Conservation (phyloP, 1,140 invertebrate genomes). For the Drosophila truncata region DNA sequence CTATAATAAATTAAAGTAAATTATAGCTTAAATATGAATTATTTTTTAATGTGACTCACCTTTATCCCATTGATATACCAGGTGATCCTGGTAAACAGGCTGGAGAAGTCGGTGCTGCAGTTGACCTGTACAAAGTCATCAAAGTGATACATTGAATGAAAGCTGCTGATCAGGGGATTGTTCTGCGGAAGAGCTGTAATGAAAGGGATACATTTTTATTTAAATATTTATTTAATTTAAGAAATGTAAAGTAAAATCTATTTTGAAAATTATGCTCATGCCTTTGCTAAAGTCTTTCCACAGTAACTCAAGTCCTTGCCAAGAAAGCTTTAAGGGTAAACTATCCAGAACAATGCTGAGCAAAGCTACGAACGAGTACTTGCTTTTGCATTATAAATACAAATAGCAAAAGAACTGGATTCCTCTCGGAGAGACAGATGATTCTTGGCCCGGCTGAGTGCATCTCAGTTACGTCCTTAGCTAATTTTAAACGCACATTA, state of each 20-base stretch:
- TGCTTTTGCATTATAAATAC: slow-evolving; percentile 7
- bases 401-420: background rate
- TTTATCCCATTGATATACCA: slow-evolving; percentile 88
- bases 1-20: slow-evolving; percentile 6
- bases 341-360: slow-evolving; percentile 8
- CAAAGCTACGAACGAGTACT: background rate
- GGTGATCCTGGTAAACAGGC: slow-evolving; percentile 87
- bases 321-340: background rate
- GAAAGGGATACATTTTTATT: no score
- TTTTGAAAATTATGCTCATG: background rate
- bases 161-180: slow-evolving; percentile 86
- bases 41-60: slow-evolving; percentile 62
- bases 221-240: background rate
- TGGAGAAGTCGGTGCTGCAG: slow-evolving; percentile 87
- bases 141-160: slow-evolving; percentile 86
- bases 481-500: slow-evolving; percentile 77
- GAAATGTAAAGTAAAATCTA: background rate
- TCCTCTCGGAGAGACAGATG: slow-evolving; percentile 17
- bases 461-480: slow-evolving; percentile 54
- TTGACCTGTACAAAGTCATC: slow-evolving; percentile 87
- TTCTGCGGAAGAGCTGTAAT: slow-evolving; percentile 86
- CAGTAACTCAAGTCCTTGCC: background rate
- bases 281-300: background rate
- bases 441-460: slow-evolving; percentile 41
- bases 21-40: no score